Base-by-base conservation (phyloP, 2,113 vertebrate species). In the Callocephalon fimbriatum region DNA sequence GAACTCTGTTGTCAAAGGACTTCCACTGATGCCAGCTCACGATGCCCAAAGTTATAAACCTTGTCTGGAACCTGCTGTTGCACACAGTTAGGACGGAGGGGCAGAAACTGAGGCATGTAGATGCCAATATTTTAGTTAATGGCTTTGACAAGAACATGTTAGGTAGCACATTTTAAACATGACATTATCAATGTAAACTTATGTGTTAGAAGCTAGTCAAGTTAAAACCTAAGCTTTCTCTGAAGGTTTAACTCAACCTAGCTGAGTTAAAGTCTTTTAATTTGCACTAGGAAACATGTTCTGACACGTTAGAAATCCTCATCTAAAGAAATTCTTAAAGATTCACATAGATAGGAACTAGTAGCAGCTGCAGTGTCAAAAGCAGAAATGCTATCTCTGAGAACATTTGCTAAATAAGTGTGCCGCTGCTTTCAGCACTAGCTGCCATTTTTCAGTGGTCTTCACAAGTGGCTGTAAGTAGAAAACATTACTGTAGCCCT, bases 351-450 rank as follows among this genome's bases (percentile, higher is more conserved):
- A 56, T 35, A 66, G 86, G 73, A 87, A 58, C 65, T 54, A 40
- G 86, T 72, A 85, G 77, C 83, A 84, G 76, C 65, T 93, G 86
- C 70, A 84, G 56, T 79, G 94, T 96, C 93, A 95, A 91, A 38
- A 95, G 62, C 17, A 0, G 78, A 92, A 87, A 91, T 85, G 86
- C 72, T 95, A 32, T 56, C 68, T 87, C 19, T 1, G 18, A 88
- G 83, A 91, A 95, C 95, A 89, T 95, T 95, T 93, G 80, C 66
- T 95, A 95, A 96, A 22, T 90, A 93, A 95, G 79, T 81, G 94
- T 48, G 73, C 66, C 94, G 73, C 65, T 82, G 73, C 73, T 94
- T 97, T 92, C 80, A 82, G 65, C 86, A n/a, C 51, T 91, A 85
- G 83, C 76, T 89, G 51, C 90, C 91, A 72, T 96, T 96, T 95